Evolutionary conservation across 2,888 invertebrate genomes (phyloP), one percentile per base, ranked within the genome.

Genomic region (Sarcophaga subvicina): DNA sequence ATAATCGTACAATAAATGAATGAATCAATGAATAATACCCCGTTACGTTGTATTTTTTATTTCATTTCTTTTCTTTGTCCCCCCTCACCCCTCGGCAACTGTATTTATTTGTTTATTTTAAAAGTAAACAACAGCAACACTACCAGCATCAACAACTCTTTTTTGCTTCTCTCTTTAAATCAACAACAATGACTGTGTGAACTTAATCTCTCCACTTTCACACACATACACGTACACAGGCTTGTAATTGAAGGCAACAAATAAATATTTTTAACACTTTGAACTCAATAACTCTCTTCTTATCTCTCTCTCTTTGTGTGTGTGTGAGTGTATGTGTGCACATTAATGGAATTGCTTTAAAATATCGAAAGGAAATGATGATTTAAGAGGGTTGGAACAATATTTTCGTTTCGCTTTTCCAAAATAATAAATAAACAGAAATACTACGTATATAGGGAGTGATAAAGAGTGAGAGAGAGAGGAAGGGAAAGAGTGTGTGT

Each of bases 361-460:
- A n/a, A 60, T 59, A 72, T 72, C 37, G 45, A 20, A n/a, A 12
- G 37, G 64, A 70, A 79, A 70, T 37, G n/a, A 70, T 63, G 62
- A 70, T 70, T 62, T 49, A 62, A 63, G 37, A 70, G 63, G 14
- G 66, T 62, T 62, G 45, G 54, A 66, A 71, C 60, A 71, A 71
- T 71, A 75, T 71, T 80, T 85, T 80, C 71, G 25, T 10, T 77
- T 71, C 22, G 79, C 84, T 84, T 87, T 87, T 81, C 73, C 84
- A 82, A 54, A 54, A 54, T 54, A 54, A 54, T 14, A 12, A 54
- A 54, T 54, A 54, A 17, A 54, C 17, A 54, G 1, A 54, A 54
- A 14, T 54, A 54, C 3, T 4, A 49, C 4, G 8, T 1, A 49
- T 1, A 54, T 2, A 54, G 54, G 14, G 17, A 17, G 14, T 4